A percentile compares a stretch with the other conserved stretches of the same genome.
Conservation (phyloP, 2,113 vertebrate species). For the Micronycteris hirsuta region DNA sequence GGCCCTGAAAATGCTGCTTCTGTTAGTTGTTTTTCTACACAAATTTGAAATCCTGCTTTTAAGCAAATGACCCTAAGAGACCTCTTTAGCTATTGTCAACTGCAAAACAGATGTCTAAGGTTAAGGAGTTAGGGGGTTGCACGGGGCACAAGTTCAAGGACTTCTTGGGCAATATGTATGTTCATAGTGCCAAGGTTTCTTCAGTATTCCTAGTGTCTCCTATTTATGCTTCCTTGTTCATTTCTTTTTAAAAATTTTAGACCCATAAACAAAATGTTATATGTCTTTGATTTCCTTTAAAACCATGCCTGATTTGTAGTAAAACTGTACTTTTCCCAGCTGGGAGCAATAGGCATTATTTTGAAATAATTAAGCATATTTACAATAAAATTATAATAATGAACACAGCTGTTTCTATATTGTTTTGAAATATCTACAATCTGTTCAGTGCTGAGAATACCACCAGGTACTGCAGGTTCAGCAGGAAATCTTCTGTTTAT, state of each 20-base stretch:
- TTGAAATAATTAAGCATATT: neutral
- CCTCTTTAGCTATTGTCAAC: neutral
- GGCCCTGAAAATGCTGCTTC: neutral
- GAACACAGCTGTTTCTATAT: neutral
- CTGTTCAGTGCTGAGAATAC: neutral
- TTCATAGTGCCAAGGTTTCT: neutral
- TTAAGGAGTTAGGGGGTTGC: no score
- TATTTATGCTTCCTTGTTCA: neutral
- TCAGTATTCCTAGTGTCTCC: neutral
- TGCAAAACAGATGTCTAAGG: neutral
- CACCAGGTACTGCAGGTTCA: neutral
- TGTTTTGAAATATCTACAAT: conserved; percentile 14
- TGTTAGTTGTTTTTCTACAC: neutral
- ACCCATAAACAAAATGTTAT: neutral
- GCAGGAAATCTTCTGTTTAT: neutral
- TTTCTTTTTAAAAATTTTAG: neutral
- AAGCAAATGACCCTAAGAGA: neutral
- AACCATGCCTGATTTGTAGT: neutral
- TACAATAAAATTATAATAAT: neutral
- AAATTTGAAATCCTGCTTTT: neutral
- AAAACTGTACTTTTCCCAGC: neutral
- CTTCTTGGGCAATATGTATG: neutral
- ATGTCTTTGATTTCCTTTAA: neutral
- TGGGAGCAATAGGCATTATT: neutral
- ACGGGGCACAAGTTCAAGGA: neutral